These are phyloP conservation scores for Drosophila buzzatii DNA, from an alignment of 2,888 invertebrate species.

Conservation along the genomic window DNA sequence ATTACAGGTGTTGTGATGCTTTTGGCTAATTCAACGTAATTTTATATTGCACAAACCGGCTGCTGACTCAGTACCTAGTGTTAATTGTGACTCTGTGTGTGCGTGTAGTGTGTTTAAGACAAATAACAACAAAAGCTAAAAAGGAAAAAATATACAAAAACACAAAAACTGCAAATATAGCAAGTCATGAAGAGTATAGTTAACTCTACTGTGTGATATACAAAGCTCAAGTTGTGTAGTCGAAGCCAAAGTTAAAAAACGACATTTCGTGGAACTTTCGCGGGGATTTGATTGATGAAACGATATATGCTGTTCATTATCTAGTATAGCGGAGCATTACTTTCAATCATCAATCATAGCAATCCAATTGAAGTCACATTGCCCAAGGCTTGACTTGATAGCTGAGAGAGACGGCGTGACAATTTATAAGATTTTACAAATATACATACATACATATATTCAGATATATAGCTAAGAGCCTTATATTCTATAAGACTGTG, in stretches of 20 bases:
- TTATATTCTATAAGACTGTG: not conserved
- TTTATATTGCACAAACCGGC: conserved; percentile 63
- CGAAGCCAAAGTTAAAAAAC: conserved; percentile 50
- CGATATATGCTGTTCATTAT: not conserved
- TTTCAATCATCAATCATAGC: conserved; percentile 59
- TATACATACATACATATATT: not conserved
- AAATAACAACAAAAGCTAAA: conserved; percentile 26
- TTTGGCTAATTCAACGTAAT: conserved; percentile 58
- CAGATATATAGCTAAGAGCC: not conserved
- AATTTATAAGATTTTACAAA: not conserved
- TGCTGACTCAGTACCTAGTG: conserved; percentile 60
- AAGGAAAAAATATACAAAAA: not conserved
- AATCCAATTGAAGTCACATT: conserved; percentile 9
- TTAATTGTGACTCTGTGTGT: conserved; percentile 20
- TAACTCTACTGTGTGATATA: conserved; percentile 44
- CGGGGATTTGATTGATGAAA: conserved; percentile 44
- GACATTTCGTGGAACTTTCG: conserved; percentile 46
- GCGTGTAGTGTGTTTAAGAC: conserved; percentile 7
- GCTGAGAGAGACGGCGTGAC: not conserved
- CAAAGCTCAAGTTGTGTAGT: conserved; percentile 30
- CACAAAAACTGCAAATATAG: conserved; percentile 22
- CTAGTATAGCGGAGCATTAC: not conserved
- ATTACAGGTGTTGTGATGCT: conserved; percentile 57
- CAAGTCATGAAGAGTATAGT: conserved; percentile 47
- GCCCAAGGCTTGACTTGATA: conserved; percentile 20